phyloP scores from a whole-genome alignment of 2,888 invertebrate genomes.

The Pterobdella sp. region DNA sequence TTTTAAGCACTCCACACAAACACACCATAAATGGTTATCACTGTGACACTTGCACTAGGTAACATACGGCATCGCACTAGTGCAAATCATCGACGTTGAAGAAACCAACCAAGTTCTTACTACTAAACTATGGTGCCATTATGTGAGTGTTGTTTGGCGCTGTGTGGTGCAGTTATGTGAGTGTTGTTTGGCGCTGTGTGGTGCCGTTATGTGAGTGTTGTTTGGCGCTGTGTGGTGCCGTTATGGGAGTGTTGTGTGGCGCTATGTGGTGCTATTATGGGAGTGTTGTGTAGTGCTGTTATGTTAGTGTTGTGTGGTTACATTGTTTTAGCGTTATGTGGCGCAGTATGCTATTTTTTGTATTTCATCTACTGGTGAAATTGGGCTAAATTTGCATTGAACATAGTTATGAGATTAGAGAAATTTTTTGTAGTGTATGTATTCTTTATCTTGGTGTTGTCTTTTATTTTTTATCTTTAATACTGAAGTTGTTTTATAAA shows the following conservation, averaged over 20 bases:
- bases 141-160: constrained; percentile 48
- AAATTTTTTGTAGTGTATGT: too few species aligned
- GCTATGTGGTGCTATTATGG: constrained; percentile 51
- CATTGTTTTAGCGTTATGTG: too few species aligned
- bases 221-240: constrained; percentile 51
- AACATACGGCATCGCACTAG: constrained; percentile 48
- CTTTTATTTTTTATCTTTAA: too few species aligned
- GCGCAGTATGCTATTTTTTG: too few species aligned
- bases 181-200: constrained; percentile 47
- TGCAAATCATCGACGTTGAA: constrained; percentile 51
- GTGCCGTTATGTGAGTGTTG: constrained; percentile 49
- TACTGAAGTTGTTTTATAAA: too few species aligned
- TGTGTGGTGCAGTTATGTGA: constrained; percentile 51
- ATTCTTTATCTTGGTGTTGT: too few species aligned
- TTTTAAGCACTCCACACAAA: too few species aligned
- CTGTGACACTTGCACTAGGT: too few species aligned
- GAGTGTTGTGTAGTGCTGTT: constrained; percentile 48
- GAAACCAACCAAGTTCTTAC: constrained; percentile 51
- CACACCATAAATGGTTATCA: too few species aligned
- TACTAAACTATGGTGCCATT: constrained; percentile 50
- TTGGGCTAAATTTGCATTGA: too few species aligned
- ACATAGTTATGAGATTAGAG: too few species aligned
- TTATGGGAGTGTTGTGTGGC: constrained; percentile 48
- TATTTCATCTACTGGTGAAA: too few species aligned
- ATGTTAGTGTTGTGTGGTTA: constrained; percentile 48